Evolutionary conservation across 2,888 invertebrate genomes (phyloP), one percentile per base, ranked within the genome.

Genomic region (Mechanitis messenoides): DNA sequence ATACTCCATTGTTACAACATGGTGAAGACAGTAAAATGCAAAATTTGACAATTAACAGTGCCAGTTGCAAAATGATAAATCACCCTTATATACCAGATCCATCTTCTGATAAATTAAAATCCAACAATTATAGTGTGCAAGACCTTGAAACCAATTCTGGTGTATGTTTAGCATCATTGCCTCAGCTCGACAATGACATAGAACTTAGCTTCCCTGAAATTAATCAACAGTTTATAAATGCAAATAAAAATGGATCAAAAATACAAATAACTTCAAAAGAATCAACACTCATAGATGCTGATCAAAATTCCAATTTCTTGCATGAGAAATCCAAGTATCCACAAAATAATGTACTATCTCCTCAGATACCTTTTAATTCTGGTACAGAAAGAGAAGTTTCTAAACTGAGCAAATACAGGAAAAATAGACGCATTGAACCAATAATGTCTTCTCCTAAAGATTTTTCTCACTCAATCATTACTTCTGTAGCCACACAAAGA

Each of bases 141-240:
- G 88, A 90, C 68, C 77, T 89, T 58, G 87, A 88, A 75, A 86
- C 82, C 64, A 87, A 81, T 71, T 83, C 86, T 58, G 85, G 89
- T 57, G 77, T 89, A 65, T 87, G 87, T 71, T 75, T 89, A 63
- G 87, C 88, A 54, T 90, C 89, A 53, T 73, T 90, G 60, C 90
- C 90, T 11, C 78, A 83, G 69, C 75, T 90, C 47, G 90, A 90
- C 71, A 88, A 87, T 77, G 89, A 90, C 68, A 87, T 89, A 66
- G 90, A 90, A 72, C 78, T 90, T 56, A 87, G 80, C 72, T 89
- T 90, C 68, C 85, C 89, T 53, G 90, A 90, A 83, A 88, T 90
- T 11, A 90, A 90, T 69, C 89, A 90, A 76, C 90, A 90, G 69
- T 90, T 90, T 69, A 87, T 90, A 53, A 84, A 88, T 78, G 89